These are phyloP conservation scores for Sinella curviseta DNA, from an alignment of 1,140 invertebrate genomes.

Conservation along the genomic window DNA sequence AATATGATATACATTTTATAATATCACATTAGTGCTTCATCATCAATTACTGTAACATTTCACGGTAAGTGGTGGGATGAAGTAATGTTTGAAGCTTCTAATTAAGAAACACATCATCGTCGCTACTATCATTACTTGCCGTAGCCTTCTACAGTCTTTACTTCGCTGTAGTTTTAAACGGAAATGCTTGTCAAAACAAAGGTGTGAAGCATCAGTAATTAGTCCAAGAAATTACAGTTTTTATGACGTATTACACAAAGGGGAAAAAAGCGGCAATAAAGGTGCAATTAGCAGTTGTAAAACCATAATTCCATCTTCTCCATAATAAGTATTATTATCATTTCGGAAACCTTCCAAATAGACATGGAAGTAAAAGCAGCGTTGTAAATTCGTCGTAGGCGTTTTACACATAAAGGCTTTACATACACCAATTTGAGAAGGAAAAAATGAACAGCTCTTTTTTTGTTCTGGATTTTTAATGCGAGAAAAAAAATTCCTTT, in stretches of 20 bases:
- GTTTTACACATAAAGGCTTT: too few relatives aligned
- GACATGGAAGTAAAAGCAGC: too few relatives aligned
- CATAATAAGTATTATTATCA: background rate
- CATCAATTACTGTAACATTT: background rate
- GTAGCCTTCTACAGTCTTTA: background rate
- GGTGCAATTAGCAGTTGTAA: constrained; percentile 20
- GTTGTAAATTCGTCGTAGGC: too few relatives aligned
- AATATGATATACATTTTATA: too few relatives aligned
- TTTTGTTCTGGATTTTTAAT: too few relatives aligned
- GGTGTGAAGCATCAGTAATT: constrained; percentile 8
- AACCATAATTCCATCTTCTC: constrained; percentile 5
- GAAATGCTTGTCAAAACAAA: constrained; percentile 1
- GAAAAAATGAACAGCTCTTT: too few relatives aligned
- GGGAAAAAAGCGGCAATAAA: background rate
- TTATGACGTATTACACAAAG: background rate
- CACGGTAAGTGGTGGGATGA: background rate
- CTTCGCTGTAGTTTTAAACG: too few relatives aligned
- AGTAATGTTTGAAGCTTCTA: background rate
- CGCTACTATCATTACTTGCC: background rate
- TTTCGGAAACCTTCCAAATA: too few relatives aligned
- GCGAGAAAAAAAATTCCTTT: background rate
- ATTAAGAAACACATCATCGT: constrained; percentile 9
- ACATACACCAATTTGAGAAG: background rate
- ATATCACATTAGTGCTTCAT: background rate
- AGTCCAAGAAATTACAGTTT: background rate